phyloP scores from a whole-genome alignment of 2,888 invertebrate species.

The Athalia cordata region DNA sequence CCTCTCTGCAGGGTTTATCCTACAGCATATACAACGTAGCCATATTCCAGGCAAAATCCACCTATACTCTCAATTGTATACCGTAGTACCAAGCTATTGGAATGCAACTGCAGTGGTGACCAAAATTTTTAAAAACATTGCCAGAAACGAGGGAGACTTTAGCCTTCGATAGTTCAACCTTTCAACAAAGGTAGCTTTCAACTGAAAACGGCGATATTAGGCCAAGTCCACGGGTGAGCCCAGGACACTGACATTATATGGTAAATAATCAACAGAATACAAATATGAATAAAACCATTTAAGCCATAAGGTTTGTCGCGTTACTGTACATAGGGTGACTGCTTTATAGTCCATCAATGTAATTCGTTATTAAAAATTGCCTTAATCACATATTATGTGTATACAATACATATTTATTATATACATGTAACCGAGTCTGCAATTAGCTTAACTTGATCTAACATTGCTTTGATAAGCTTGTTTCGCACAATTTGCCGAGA shows the following conservation, averaged over 20 bases:
- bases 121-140: not conserved
- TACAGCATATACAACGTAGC: not conserved
- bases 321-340: constrained; percentile 55
- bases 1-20: not conserved
- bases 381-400: constrained; percentile 34
- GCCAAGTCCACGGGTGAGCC: not conserved
- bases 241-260: constrained; percentile 1
- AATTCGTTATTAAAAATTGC: constrained; percentile 50
- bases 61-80: too few species aligned
- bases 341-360: constrained; percentile 49
- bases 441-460: constrained; percentile 28
- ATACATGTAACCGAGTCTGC: constrained; percentile 3
- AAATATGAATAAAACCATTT: constrained; percentile 42
- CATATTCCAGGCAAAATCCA: too few species aligned
- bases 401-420: constrained; percentile 6
- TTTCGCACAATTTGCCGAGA: constrained; percentile 34
- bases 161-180: constrained; percentile 16
- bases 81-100: too few species aligned
- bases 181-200: constrained; percentile 4
- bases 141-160: not conserved
- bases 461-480: constrained; percentile 27
- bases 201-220: not conserved
- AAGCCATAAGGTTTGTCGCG: constrained; percentile 51
- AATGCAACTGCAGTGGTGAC: too few species aligned
- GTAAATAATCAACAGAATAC: constrained; percentile 48